Evolutionary conservation across 2,888 invertebrate species (phyloP).

Genomic region (Ptychoptera albimana): DNA sequence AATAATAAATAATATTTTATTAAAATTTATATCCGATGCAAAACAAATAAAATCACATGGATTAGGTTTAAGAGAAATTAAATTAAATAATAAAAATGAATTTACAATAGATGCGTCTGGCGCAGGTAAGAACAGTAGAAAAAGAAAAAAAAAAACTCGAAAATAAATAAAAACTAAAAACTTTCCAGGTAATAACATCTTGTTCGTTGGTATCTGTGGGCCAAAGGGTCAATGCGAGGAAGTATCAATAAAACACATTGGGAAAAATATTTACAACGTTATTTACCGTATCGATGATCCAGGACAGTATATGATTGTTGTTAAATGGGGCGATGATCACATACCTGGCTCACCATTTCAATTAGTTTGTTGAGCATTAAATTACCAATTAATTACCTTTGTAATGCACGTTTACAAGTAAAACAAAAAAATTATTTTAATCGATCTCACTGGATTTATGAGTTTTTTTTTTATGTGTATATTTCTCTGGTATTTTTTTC

Average conservation of each 20-base stretch:
- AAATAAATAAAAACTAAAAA: too few relatives aligned
- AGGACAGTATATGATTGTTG: constrained; percentile 83
- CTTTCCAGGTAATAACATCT: constrained; percentile 87
- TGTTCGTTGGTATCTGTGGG: constrained; percentile 90
- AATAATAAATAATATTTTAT: constrained; percentile 8
- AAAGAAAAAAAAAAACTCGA: not conserved
- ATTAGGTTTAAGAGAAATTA: constrained; percentile 20
- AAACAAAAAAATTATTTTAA: too few relatives aligned
- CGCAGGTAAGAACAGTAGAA: constrained; percentile 11
- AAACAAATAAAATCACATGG: constrained; percentile 22
- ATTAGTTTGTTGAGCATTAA: constrained; percentile 9
- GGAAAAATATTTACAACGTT: constrained; percentile 78
- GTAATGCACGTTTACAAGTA: too few relatives aligned
- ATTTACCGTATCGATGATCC: constrained; percentile 79
- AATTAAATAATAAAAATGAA: constrained; percentile 23
- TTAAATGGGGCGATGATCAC: constrained; percentile 95
- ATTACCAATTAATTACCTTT: too few relatives aligned
- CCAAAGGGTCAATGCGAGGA: constrained; percentile 95
- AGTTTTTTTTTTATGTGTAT: too few relatives aligned
- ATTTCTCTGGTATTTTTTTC: too few relatives aligned
- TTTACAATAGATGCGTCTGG: constrained; percentile 24
- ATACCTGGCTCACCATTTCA: constrained; percentile 85
- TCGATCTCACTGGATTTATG: too few relatives aligned
- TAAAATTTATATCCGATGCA: constrained; percentile 21
- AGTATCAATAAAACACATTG: constrained; percentile 80